Conservation (phyloP, 2,113 vertebrate genomes). For the Atherinomorus stipes region DNA sequence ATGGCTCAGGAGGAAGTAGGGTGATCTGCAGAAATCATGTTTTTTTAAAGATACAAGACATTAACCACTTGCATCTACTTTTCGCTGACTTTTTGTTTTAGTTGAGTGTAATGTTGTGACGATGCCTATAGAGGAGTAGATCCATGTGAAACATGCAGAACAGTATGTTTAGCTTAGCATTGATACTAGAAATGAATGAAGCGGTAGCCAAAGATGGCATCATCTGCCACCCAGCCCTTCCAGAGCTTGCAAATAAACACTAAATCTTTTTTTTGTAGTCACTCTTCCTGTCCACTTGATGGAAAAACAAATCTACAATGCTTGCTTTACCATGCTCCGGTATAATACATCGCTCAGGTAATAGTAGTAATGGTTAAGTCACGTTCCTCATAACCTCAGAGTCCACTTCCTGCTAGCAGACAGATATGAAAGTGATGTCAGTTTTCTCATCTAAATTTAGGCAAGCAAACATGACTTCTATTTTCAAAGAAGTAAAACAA, state of each 20-base stretch:
- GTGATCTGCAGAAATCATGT: conserved; percentile 44
- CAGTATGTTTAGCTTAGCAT: not conserved
- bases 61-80: conserved; percentile 15
- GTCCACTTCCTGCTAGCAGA: not conserved
- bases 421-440: not conserved
- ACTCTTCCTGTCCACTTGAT: not conserved
- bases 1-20: conserved; percentile 16
- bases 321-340: too few species aligned
- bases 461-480: not conserved
- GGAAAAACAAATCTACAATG: too few species aligned
- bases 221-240: not conserved
- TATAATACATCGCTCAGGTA: too few species aligned
- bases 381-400: not conserved
- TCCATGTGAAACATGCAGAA: conserved; percentile 9
- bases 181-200: not conserved
- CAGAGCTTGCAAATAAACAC: not conserved
- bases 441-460: conserved; percentile 7
- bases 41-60: conserved; percentile 42
- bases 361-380: too few species aligned
- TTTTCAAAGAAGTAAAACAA: not conserved
- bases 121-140: conserved; percentile 20
- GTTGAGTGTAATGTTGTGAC: conserved; percentile 15
- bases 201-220: not conserved
- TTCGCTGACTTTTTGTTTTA: conserved; percentile 1
- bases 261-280: not conserved